Evolutionary conservation across 2,888 invertebrate species (phyloP).

Genomic region (Omphaloscelis lunosa): DNA sequence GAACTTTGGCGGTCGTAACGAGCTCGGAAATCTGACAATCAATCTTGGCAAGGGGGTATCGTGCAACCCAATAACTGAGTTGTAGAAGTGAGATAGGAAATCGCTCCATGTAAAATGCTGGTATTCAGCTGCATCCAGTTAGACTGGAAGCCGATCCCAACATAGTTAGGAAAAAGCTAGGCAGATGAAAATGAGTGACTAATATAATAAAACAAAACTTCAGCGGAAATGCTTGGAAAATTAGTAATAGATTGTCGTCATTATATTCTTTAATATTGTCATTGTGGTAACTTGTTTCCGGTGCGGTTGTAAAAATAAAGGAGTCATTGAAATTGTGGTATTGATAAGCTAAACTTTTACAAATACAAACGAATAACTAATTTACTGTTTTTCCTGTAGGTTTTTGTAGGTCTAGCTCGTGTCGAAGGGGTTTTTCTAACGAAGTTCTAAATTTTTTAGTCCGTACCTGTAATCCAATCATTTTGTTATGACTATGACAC

Average conservation of each 20-base stretch:
- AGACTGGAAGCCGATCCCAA: not conserved
- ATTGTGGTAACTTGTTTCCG: not conserved
- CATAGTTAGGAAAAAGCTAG: not conserved
- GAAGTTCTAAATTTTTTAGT: not conserved
- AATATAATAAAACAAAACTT: conserved; percentile 1
- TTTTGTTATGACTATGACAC: no score
- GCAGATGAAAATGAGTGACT: conserved; percentile 3
- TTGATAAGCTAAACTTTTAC: not conserved
- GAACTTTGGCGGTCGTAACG: not conserved
- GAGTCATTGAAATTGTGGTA: not conserved
- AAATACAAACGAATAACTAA: not conserved
- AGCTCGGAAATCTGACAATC: not conserved
- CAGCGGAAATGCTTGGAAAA: not conserved
- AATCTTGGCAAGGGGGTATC: not conserved
- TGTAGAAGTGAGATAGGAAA: not conserved
- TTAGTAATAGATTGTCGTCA: conserved; percentile 10
- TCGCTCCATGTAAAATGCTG: not conserved
- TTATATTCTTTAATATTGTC: not conserved
- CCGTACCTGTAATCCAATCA: no score
- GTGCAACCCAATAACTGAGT: not conserved
- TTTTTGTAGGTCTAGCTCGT: not conserved
- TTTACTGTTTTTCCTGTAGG: not conserved
- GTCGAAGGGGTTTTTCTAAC: not conserved
- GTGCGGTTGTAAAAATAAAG: not conserved
- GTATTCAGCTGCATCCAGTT: not conserved